Evolutionary conservation across 2,797 vertebrate genomes (phyloP).

Genomic region (Mormyrops attenuatus): DNA sequence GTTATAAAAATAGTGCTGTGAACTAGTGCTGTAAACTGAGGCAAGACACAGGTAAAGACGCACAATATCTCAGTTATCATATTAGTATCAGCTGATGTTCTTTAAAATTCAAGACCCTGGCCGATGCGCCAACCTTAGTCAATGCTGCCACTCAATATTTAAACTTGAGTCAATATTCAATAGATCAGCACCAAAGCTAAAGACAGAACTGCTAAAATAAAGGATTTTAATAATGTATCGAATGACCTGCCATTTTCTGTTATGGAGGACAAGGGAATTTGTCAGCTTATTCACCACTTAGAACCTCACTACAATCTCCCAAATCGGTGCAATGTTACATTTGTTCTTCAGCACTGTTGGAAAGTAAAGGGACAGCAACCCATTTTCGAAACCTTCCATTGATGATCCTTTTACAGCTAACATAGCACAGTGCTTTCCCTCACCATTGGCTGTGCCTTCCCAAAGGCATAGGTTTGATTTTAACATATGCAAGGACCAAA

Average conservation of each 20-base stretch:
- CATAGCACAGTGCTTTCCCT: background rate
- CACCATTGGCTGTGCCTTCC: background rate
- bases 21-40: background rate
- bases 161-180: background rate
- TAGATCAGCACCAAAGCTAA: background rate
- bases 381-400: background rate
- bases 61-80: background rate
- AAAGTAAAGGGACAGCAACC: background rate
- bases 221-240: background rate
- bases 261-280: background rate
- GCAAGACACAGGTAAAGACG: background rate
- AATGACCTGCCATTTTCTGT: background rate
- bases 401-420: background rate
- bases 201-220: background rate
- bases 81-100: background rate
- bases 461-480: background rate
- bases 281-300: background rate
- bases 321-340: background rate
- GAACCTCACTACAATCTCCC: background rate
- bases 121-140: background rate
- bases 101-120: background rate
- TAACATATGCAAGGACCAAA: background rate
- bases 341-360: background rate
- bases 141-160: background rate
- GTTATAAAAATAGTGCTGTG: background rate